These are phyloP conservation scores for Onychomys arenicola DNA, from an alignment of 2,797 vertebrate genomes.

Conservation along the genomic window DNA sequence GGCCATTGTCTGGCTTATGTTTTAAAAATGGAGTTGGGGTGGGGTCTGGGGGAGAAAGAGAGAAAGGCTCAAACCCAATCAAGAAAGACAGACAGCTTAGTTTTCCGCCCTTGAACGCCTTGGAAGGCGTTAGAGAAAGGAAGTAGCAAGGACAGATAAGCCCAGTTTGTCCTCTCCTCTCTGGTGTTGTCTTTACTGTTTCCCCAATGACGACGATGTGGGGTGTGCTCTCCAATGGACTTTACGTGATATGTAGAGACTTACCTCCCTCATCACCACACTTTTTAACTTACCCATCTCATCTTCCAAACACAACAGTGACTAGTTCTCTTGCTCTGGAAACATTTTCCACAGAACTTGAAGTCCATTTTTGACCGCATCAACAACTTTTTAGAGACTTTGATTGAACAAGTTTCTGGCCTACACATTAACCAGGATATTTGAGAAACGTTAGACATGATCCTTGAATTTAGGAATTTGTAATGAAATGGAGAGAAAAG, in stretches of 20 bases:
- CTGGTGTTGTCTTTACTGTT: not conserved
- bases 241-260: not conserved
- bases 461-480: slow-evolving; percentile 69
- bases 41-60: not conserved
- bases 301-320: slow-evolving; percentile 51
- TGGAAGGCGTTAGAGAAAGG: not conserved
- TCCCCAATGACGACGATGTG: not conserved
- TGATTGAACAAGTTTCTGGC: slow-evolving; percentile 51
- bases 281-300: not conserved
- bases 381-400: slow-evolving; percentile 32
- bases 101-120: not conserved
- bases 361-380: slow-evolving; percentile 57
- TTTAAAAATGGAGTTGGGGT: slow-evolving; percentile 34
- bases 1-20: slow-evolving; percentile 64
- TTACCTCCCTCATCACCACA: not conserved
- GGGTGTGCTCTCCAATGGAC: not conserved
- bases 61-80: not conserved
- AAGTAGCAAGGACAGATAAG: not conserved
- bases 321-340: slow-evolving; percentile 61
- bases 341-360: slow-evolving; percentile 23
- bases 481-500: slow-evolving; percentile 63
- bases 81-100: slow-evolving; percentile 27
- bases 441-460: slow-evolving; percentile 64
- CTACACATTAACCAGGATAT: slow-evolving; percentile 39
- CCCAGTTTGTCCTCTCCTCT: not conserved